Evolutionary conservation across 2,113 vertebrate species (phyloP).

Genomic region (Hippolais icterina): DNA sequence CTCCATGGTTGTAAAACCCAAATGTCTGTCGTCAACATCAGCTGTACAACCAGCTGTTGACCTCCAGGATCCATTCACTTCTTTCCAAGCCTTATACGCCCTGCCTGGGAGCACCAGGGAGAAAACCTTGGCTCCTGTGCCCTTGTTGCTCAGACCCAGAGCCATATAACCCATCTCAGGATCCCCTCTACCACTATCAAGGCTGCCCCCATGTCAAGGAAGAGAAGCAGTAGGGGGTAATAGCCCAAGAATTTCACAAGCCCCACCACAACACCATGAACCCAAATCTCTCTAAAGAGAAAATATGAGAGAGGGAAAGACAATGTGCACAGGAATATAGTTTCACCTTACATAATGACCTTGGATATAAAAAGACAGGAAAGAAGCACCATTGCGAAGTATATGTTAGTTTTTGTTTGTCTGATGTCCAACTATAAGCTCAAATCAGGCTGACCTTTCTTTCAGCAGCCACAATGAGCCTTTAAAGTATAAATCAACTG

Average conservation of each 20-base stretch:
- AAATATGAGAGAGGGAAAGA: neutral
- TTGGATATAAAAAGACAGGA: neutral
- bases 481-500: neutral
- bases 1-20: neutral
- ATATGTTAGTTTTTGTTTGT: neutral
- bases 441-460: neutral
- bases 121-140: neutral
- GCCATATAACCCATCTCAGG: neutral
- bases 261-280: neutral
- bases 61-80: neutral
- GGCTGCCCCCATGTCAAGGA: accelerated
- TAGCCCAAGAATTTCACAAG: neutral
- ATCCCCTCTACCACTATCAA: neutral
- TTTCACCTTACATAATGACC: neutral
- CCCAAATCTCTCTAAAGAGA: neutral
- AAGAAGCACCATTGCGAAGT: neutral
- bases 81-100: neutral
- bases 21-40: neutral
- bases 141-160: neutral
- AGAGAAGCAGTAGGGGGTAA: neutral
- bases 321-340: neutral
- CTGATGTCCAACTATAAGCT: neutral
- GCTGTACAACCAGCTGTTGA: neutral
- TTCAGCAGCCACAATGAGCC: neutral
- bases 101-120: neutral